Evolutionary conservation across 2,113 vertebrate species (phyloP), one percentile per base, ranked within the genome.

Genomic region (Etheostoma spectabile): DNA sequence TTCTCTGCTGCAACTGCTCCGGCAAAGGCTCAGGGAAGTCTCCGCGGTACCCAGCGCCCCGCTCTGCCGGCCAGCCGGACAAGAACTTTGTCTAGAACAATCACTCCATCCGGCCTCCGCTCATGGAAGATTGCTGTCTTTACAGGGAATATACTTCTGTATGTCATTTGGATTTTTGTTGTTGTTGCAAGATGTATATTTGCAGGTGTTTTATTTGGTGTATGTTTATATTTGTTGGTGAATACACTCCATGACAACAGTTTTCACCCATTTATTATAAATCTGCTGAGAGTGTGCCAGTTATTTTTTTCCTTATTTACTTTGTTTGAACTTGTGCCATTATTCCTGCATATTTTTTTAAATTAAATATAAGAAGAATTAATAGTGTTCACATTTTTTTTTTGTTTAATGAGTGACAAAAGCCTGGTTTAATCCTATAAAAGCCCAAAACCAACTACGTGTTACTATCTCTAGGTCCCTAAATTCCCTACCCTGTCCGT

Each of bases 1-100:
- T 99, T 89, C 96, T 99, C 33, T 97, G 96, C 92, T 98, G 97
- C 61, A 96, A 93, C 74, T 97, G 97, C 89, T 91, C 95, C 24
- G 85, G 79, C 7, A 88, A 91, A 68, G 85, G 86, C 62, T 93
- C 95, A 1, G 95, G 94, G 8, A 96, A 96, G 86, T 82, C 94
- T 53, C 83, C 77, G 0, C 88, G 93, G 12, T 95, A 97, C 92
- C 95, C 96, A 3, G 92, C 96, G 8, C 86, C 96, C 5, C 95
- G 93, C 65, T 84, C 95, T 13, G 76, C 94, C 1, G 92, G 93
- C 48, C 94, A 95, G 27, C 87, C 93, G 3, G 95, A 94, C 77
- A 96, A 93, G 63, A 95, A 96, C 92, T 97, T 97, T 0, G 97
- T 98, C 90, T 98, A 95, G 77, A 22, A 6, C 27, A 3, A 1